Evolutionary conservation across 2,888 invertebrate species (phyloP).

Genomic region (Molanna angustata): DNA sequence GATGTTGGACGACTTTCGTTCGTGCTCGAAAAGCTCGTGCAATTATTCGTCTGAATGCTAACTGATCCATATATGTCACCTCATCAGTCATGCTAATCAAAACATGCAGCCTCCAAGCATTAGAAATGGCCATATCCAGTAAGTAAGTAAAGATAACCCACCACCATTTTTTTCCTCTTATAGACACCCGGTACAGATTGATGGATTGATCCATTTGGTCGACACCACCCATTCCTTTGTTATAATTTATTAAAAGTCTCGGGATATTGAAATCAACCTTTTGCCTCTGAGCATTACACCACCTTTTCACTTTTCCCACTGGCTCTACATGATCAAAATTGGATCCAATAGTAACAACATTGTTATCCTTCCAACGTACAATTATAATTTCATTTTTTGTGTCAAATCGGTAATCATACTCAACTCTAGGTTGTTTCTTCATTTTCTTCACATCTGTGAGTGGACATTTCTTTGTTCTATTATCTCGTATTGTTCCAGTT

Average conservation of each 20-base stretch:
- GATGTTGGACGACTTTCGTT: not conserved
- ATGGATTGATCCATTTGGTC: not conserved
- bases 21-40: too few relatives aligned
- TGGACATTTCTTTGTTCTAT: conserved; percentile 3
- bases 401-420: not conserved
- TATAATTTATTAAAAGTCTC: not conserved
- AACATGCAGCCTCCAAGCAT: too few relatives aligned
- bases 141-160: conserved; percentile 3
- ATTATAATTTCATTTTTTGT: not conserved
- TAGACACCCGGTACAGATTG: not conserved
- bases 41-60: too few relatives aligned
- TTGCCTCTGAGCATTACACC: not conserved
- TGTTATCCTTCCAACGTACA: not conserved
- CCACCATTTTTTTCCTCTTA: conserved; percentile 3
- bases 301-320: not conserved
- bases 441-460: not conserved
- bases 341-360: not conserved
- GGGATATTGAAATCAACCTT: not conserved
- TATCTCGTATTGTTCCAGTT: not conserved
- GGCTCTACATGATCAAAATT: not conserved
- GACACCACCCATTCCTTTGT: not conserved
- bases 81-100: too few relatives aligned
- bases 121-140: too few relatives aligned
- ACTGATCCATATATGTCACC: too few relatives aligned
- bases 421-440: not conserved